A percentile compares a stretch with the other conserved stretches of the same genome.
Evolutionary conservation across 2,797 vertebrate genomes (phyloP).

Genomic region (Dendrocincla tyrannina): DNA sequence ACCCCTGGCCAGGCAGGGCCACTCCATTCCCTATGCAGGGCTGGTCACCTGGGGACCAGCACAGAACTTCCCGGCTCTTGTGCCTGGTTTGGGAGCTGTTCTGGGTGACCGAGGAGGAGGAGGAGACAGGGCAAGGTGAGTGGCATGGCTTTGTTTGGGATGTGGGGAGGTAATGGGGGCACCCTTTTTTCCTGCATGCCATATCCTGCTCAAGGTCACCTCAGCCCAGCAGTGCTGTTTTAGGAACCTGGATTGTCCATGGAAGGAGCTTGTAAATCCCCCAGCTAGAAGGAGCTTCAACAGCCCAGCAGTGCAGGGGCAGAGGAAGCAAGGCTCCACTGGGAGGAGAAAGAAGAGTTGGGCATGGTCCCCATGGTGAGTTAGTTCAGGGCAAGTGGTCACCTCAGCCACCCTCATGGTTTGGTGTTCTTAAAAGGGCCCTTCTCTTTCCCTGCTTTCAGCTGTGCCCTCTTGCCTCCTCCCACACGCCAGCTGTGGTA

Average conservation of each 20-base stretch:
- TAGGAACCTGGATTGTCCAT: neutral
- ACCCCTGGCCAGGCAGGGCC: neutral
- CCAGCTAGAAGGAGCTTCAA: neutral
- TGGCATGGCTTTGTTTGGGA: rapidly evolving
- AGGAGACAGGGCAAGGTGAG: neutral
- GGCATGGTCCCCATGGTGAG: neutral
- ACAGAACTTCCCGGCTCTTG: neutral
- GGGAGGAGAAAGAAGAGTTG: neutral
- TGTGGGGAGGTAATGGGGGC: neutral
- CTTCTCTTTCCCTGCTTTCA: neutral
- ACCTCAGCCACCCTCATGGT: neutral
- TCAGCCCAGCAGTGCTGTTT: neutral
- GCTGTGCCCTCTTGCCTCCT: neutral
- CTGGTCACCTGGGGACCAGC: neutral
- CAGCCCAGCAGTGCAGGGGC: neutral
- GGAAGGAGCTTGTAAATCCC: neutral
- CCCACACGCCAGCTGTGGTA: neutral
- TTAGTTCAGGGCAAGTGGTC: neutral
- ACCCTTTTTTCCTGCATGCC: neutral
- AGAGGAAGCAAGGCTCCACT: neutral
- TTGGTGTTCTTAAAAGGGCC: neutral
- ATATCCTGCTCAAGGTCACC: neutral
- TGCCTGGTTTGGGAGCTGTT: neutral
- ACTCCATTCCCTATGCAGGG: neutral
- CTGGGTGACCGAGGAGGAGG: neutral